phyloP scores from a whole-genome alignment of 2,888 invertebrate genomes.

The Artemia sinica region DNA sequence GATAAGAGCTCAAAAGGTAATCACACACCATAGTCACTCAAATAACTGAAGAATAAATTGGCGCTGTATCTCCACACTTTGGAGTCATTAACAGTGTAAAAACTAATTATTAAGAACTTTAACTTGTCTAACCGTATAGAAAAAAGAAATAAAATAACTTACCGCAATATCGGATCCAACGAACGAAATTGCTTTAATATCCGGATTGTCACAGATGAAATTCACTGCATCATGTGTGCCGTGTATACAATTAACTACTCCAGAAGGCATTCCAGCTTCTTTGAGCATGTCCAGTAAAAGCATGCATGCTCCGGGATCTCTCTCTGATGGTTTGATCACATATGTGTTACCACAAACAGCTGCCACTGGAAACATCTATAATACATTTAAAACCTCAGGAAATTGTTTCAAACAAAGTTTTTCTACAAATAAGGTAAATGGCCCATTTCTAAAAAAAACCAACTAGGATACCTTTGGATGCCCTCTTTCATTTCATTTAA shows the following conservation, averaged over 20 bases:
- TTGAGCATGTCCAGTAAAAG: conserved; percentile 77
- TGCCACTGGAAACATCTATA: conserved; percentile 45
- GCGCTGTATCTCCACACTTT: no score
- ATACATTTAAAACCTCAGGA: background rate
- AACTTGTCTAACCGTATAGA: no score
- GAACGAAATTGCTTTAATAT: conserved; percentile 90
- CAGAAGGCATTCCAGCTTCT: conserved; percentile 89
- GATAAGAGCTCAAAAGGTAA: no score
- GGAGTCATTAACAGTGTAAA: no score
- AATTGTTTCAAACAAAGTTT: no score
- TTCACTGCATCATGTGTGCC: conserved; percentile 86
- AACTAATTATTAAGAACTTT: no score
- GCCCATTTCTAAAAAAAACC: no score
- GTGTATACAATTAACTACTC: conserved; percentile 87
- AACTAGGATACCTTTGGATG: no score
- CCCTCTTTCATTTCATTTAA: no score
- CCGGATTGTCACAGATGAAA: conserved; percentile 90
- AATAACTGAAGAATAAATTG: background rate
- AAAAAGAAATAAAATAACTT: conserved; percentile 28
- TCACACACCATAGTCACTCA: no score
- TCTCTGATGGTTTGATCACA: conserved; percentile 85
- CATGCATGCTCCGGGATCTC: conserved; percentile 92
- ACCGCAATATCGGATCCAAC: conserved; percentile 92
- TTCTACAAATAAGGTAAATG: no score
- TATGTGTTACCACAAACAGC: conserved; percentile 80